Percentiles rank a stretch among this genome's conserved stretches.
Conservation (phyloP, 2,888 invertebrate genomes). For the Cyclophora albipunctata region DNA sequence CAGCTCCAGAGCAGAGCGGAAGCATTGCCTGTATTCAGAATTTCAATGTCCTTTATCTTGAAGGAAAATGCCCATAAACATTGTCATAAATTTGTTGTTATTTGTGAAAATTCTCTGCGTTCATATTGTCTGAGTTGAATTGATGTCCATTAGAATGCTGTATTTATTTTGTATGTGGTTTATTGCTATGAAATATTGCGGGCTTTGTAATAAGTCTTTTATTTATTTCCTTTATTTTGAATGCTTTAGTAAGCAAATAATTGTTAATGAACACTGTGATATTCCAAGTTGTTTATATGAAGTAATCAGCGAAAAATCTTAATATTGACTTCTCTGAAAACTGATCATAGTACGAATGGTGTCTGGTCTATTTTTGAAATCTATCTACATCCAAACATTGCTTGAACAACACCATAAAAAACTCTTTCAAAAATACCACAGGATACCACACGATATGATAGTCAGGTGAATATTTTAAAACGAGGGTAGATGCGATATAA, state of each 20-base stretch:
- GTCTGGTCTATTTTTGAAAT: no score
- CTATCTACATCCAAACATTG: no score
- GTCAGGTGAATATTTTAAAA: slow-evolving; percentile 1
- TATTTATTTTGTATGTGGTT: slow-evolving; percentile 21
- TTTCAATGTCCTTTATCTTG: slow-evolving; percentile 62
- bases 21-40: slow-evolving; percentile 42
- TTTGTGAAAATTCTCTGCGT: slow-evolving; percentile 41
- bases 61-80: slow-evolving; percentile 55
- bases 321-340: no score
- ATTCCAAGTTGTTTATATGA: no score
- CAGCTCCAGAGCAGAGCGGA: slow-evolving; percentile 21
- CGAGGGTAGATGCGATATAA: slow-evolving; percentile 5
- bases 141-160: slow-evolving; percentile 19
- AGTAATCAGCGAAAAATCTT: no score
- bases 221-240: no score
- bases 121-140: slow-evolving; percentile 18
- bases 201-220: not conserved
- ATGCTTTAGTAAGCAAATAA: no score
- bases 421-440: no score
- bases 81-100: slow-evolving; percentile 60
- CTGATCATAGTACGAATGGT: no score
- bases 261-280: no score
- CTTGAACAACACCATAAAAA: no score
- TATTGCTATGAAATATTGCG: slow-evolving; percentile 7
- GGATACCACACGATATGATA: no score